These are phyloP conservation scores for Salvator merianae DNA, from an alignment of 2,113 vertebrate species.

Conservation along the genomic window DNA sequence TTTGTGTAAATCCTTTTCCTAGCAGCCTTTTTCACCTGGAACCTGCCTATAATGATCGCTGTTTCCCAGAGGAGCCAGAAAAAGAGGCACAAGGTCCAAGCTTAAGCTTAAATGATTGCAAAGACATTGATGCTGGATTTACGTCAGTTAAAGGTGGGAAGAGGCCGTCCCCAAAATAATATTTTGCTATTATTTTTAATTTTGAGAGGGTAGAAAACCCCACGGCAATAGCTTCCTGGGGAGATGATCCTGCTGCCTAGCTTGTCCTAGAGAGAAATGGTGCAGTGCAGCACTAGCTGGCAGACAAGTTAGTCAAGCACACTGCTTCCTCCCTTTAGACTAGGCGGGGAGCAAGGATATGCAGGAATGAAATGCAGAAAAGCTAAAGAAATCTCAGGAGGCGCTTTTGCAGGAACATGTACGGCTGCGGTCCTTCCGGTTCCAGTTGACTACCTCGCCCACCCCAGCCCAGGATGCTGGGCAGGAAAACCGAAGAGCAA, in stretches of 20 bases:
- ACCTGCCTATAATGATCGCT: too few species aligned
- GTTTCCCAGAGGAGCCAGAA: too few species aligned
- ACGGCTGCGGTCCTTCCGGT: too few species aligned
- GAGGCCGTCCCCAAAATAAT: neutral
- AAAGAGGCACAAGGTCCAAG: neutral
- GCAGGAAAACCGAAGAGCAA: too few species aligned
- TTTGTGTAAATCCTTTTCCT: too few species aligned
- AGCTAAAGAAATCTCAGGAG: neutral
- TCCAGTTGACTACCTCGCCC: neutral
- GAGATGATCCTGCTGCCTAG: neutral
- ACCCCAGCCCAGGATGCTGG: too few species aligned
- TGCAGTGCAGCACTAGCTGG: constrained; percentile 57
- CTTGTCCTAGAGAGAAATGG: constrained; percentile 29
- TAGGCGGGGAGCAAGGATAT: neutral
- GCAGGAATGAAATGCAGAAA: neutral
- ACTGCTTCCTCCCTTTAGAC: neutral
- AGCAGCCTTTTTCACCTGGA: too few species aligned
- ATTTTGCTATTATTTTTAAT: neutral
- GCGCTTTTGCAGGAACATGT: neutral
- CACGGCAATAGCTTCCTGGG: neutral
- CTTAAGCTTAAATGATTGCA: too few species aligned
- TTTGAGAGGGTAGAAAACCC: too few species aligned
- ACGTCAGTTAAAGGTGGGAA: neutral
- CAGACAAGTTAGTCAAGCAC: constrained; percentile 27
- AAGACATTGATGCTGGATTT: neutral